Evolutionary conservation across 2,113 vertebrate genomes (phyloP).

Genomic region (Oncorhynchus clarkii): DNA sequence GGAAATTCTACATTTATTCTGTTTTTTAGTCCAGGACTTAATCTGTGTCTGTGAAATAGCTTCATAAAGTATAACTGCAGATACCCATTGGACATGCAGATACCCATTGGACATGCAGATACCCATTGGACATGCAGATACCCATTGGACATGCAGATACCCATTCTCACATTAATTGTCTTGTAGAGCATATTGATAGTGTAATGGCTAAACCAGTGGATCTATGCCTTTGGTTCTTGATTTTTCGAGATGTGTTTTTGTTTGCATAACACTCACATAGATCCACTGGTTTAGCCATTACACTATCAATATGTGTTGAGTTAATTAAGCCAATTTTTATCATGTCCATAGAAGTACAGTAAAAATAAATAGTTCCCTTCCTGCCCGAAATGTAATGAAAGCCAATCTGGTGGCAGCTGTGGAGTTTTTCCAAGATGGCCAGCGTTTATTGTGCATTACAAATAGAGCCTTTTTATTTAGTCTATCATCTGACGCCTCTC

Average conservation of each 20-base stretch:
- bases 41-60: background rate
- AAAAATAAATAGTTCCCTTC: conserved; percentile 44
- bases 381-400: conserved; percentile 53
- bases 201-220: no score
- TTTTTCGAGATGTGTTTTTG: background rate
- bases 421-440: conserved; percentile 57
- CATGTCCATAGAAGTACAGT: conserved; percentile 44
- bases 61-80: background rate
- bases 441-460: conserved; percentile 65
- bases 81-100: background rate
- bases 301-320: no score
- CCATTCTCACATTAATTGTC: background rate
- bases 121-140: no score
- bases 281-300: background rate
- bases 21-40: background rate
- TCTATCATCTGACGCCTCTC: conserved; percentile 68
- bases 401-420: conserved; percentile 62
- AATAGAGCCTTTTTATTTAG: conserved; percentile 68
- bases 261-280: background rate
- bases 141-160: background rate
- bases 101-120: no score
- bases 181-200: background rate
- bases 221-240: conserved; percentile 1
- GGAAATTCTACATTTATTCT: no score
- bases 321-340: background rate